A percentile compares a stretch with the other conserved stretches of the same genome.
Conservation (phyloP, 2,888 invertebrate species). For the Cantharis rufa region DNA sequence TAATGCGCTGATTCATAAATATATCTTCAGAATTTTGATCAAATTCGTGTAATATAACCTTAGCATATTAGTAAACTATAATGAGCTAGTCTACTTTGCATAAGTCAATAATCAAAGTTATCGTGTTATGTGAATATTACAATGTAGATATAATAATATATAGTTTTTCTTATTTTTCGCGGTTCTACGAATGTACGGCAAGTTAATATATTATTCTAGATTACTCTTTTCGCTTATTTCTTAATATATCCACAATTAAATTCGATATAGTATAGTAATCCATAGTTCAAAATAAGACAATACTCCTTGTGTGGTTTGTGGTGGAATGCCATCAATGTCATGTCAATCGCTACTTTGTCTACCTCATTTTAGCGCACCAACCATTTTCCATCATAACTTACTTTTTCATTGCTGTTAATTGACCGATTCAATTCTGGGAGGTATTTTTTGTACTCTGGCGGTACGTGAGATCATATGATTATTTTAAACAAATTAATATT, state of each 20-base stretch:
- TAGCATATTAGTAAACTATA: background rate
- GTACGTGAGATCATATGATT: conserved; percentile 19
- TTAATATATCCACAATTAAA: background rate
- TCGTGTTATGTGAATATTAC: background rate
- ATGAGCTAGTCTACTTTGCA: background rate
- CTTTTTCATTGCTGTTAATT: conserved; percentile 43
- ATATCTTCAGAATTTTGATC: background rate
- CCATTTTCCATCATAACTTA: conserved; percentile 40
- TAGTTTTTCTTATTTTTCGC: background rate
- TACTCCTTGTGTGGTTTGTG: conserved; percentile 34
- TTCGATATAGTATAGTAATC: conserved; percentile 8
- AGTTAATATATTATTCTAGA: background rate
- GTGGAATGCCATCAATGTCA: conserved; percentile 39
- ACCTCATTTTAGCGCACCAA: conserved; percentile 38
- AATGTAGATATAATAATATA: background rate
- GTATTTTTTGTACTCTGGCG: conserved; percentile 39
- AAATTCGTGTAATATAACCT: background rate
- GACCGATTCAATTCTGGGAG: conserved; percentile 47
- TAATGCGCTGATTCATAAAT: background rate
- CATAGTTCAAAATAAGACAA: conserved; percentile 20
- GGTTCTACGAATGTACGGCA: background rate
- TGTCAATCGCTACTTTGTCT: conserved; percentile 37
- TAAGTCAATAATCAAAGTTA: background rate
- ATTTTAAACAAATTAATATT: conserved; percentile 37
- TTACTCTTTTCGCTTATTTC: background rate